Base-by-base conservation (phyloP, 2,113 vertebrate genomes). In the Istiophorus platypterus region DNA sequence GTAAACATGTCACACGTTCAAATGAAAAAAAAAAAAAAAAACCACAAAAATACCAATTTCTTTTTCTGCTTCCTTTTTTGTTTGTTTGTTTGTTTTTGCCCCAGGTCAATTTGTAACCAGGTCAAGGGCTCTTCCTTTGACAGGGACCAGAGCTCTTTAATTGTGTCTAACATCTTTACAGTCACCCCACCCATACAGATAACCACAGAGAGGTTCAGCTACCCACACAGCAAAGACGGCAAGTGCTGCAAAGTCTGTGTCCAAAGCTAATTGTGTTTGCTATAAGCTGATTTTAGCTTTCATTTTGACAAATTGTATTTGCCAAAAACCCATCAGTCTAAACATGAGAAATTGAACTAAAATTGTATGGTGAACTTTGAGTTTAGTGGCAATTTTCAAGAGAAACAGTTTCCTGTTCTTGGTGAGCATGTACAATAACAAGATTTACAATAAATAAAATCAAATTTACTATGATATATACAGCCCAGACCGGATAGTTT, bases 71-170 rank as follows among this genome's bases (percentile, higher is more conserved):
- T 42, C 14, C 49, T 49, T 75, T 41, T 34, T 34, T 34, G 31
- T 34, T 34, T 34, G 31, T 34, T 34, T 34, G n/a, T n/a, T n/a
- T n/a, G n/a, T 69, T 49, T 67, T 17, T 10, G 7, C 10, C 52
- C 17, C 10, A 24, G 29, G 24, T 52, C 56, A 73, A 31, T 74
- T 70, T 80, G n/a, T 62, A 79, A 85, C 72, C 5, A 59, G 34
- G n/a, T 63, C 8, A 57, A 85, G 9, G 26, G 24, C 52, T 70
- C 22, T 65, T 76, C 24, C 27, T 64, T 24, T 81, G 83, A 90
- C 72, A 84, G 13, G 39, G 34, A 67, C 42, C 92, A 91, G 90
- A 85, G 54, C 78, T 71, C 34, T 64, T 65, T 85, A 85, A 90
- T 85, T 89, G 59, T 68, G 57, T 5, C 29, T 69, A 54, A 76